Evolutionary conservation across 2,113 vertebrate genomes (phyloP).

Genomic region (Eidolon helvum): DNA sequence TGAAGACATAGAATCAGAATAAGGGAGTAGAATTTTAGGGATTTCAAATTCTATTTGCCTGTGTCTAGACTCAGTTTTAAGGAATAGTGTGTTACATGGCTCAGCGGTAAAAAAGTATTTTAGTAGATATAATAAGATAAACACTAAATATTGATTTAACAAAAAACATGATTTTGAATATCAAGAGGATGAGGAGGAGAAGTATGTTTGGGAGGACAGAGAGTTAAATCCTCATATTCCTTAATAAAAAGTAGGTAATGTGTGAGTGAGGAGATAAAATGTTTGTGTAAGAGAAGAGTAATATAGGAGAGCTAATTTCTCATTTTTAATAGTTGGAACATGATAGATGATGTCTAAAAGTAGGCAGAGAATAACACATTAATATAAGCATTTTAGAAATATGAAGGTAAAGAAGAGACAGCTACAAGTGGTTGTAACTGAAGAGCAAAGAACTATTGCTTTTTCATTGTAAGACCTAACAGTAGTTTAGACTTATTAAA

Average conservation of each 20-base stretch:
- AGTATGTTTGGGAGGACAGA: not conserved
- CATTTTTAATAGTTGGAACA: not conserved
- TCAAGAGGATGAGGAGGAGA: not conserved
- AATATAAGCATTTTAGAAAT: not conserved
- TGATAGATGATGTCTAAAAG: not conserved
- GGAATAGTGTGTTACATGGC: not conserved
- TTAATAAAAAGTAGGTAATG: not conserved
- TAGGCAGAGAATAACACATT: not conserved
- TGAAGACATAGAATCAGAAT: not conserved
- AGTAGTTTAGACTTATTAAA: not conserved
- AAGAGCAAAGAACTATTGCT: not conserved
- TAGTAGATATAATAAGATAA: not conserved
- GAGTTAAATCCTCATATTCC: not conserved
- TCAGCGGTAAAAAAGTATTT: not conserved
- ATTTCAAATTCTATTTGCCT: not conserved
- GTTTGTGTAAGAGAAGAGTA: not conserved
- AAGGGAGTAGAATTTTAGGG: not conserved
- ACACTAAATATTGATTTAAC: not conserved
- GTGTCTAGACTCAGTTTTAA: not conserved
- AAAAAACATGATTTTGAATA: slow-evolving; percentile 5
- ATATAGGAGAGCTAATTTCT: not conserved
- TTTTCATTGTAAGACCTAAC: not conserved
- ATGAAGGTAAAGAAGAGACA: not conserved
- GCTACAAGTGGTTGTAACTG: not conserved
- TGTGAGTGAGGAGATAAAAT: not conserved